Conservation (phyloP, 2,113 vertebrate species). For the Sclerurus mexicanus region DNA sequence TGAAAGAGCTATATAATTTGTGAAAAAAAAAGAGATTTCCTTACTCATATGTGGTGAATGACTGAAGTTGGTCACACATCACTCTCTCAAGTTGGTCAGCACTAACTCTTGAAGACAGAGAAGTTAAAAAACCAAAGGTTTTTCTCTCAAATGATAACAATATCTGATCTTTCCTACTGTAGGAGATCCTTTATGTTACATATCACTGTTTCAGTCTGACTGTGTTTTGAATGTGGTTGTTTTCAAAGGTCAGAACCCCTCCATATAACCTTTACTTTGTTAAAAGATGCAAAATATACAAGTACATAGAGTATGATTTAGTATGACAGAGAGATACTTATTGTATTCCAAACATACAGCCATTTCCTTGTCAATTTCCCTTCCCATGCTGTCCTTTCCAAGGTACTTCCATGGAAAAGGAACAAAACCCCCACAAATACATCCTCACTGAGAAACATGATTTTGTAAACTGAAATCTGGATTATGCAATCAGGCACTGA, state of each 20-base stretch:
- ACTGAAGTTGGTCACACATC: neutral
- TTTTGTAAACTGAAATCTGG: neutral
- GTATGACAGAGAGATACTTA: neutral
- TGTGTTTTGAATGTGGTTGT: neutral
- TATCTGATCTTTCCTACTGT: neutral
- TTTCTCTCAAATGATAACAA: neutral
- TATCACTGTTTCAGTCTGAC: neutral
- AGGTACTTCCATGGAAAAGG: neutral
- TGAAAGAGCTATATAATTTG: neutral
- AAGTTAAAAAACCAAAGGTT: neutral
- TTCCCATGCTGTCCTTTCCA: neutral
- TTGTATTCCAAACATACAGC: neutral
- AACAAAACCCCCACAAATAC: neutral
- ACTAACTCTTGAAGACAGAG: neutral
- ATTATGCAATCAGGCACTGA: neutral
- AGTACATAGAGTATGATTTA: neutral
- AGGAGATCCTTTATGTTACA: neutral
- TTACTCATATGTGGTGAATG: neutral
- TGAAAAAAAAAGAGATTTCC: neutral
- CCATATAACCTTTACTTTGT: neutral
- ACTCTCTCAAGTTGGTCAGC: no score
- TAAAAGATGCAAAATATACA: neutral
- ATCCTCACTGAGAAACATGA: neutral
- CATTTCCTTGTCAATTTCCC: neutral
- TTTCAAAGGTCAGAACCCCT: neutral